Evolutionary conservation across 2,797 vertebrate genomes (phyloP).

Genomic region (Heliangelus exortis): DNA sequence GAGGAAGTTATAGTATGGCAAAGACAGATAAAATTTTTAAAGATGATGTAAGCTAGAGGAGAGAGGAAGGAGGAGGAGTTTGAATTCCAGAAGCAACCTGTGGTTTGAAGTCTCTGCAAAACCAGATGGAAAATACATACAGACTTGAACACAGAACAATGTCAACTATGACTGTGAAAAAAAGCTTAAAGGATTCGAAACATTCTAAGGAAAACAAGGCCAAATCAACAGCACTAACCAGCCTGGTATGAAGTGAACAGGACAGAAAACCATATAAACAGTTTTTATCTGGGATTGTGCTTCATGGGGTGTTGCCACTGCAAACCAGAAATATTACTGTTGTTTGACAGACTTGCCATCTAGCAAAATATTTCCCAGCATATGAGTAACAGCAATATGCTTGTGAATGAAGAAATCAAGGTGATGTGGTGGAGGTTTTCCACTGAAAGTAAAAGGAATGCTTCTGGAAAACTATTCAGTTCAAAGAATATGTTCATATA

Average conservation of each 20-base stretch:
- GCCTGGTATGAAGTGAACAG: conserved; percentile 1
- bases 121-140: not conserved
- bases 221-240: not conserved
- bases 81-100: not conserved
- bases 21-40: not conserved
- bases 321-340: not conserved
- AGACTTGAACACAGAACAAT: not conserved
- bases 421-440: not conserved
- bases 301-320: not conserved
- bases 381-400: not conserved
- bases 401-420: not conserved
- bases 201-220: not conserved
- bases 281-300: not conserved
- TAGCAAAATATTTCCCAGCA: not conserved
- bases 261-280: not conserved
- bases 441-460: not conserved
- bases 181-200: not conserved
- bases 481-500: not conserved
- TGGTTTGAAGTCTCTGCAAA: not conserved
- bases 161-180: not conserved
- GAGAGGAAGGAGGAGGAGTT: not conserved
- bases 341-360: conserved; percentile 9
- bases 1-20: not conserved
- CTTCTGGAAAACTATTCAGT: not conserved
- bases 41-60: not conserved